These are phyloP conservation scores for Ctena decussata DNA, from an alignment of 2,888 invertebrate species.

Conservation along the genomic window DNA sequence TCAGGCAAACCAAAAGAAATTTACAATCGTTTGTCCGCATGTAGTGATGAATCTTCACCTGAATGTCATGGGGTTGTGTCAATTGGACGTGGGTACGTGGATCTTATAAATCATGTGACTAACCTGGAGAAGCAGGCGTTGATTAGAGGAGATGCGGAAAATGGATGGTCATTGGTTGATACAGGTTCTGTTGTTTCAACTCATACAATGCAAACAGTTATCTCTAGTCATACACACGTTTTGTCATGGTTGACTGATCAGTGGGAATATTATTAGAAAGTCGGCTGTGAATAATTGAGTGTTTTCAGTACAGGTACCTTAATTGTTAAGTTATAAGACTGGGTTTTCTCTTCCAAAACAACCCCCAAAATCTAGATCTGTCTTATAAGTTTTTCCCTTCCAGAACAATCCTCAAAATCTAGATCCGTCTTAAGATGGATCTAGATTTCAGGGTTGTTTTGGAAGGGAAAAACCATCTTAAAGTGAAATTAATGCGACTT, in stretches of 20 bases:
- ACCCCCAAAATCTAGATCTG: too few species aligned
- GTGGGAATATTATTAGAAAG: slow-evolving; percentile 79
- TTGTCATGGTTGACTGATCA: slow-evolving; percentile 77
- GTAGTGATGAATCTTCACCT: neutral
- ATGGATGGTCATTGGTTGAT: slow-evolving; percentile 36
- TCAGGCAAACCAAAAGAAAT: neutral
- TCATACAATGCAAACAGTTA: slow-evolving; percentile 21
- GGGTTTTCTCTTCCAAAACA: too few species aligned
- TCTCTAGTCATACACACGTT: slow-evolving; percentile 71
- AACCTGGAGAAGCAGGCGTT: slow-evolving; percentile 31
- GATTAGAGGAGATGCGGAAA: slow-evolving; percentile 32
- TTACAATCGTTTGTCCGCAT: neutral
- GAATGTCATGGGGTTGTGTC: slow-evolving; percentile 71
- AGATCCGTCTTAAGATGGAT: too few species aligned
- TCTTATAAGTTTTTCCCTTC: too few species aligned
- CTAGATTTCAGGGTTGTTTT: too few species aligned
- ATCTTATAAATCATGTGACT: slow-evolving; percentile 66
- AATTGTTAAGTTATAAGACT: too few species aligned
- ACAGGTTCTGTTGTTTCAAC: slow-evolving; percentile 24
- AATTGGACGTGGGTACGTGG: slow-evolving; percentile 77
- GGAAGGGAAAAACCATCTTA: too few species aligned
- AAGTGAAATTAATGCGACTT: too few species aligned
- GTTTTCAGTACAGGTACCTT: too few species aligned
- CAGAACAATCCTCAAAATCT: too few species aligned
- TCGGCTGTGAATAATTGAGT: too few species aligned